These are phyloP conservation scores for Drosophila diplacantha DNA, from an alignment of 2,888 invertebrate species.

Conservation along the genomic window DNA sequence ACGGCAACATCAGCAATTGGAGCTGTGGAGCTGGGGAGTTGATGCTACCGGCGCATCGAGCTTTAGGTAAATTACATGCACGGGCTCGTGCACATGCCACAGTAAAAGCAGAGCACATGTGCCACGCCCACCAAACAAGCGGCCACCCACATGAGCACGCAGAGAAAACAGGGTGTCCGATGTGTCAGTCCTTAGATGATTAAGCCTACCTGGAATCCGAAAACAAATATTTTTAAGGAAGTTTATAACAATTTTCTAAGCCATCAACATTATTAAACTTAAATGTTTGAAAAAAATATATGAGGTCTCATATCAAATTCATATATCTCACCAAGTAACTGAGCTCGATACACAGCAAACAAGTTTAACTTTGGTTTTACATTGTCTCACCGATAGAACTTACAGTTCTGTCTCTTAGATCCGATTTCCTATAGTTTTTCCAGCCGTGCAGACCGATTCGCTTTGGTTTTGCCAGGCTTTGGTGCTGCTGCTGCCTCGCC, in stretches of 20 bases:
- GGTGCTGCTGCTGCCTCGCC: constrained; percentile 29
- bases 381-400: not conserved
- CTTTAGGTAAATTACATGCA: constrained; percentile 68
- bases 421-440: not conserved
- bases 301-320: too few relatives aligned
- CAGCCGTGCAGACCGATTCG: constrained; percentile 28
- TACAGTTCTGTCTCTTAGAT: not conserved
- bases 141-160: constrained; percentile 9
- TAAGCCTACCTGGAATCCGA: not conserved
- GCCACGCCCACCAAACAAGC: constrained; percentile 28
- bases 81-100: constrained; percentile 45
- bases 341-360: too few relatives aligned
- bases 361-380: not conserved
- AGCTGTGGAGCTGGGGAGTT: constrained; percentile 32
- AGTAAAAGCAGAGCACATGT: constrained; percentile 32
- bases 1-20: constrained; percentile 30
- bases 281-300: too few relatives aligned
- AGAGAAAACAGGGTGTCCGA: constrained; percentile 3
- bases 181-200: not conserved
- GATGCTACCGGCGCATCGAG: constrained; percentile 50
- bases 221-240: not conserved
- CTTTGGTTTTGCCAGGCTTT: constrained; percentile 44
- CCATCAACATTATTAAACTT: not conserved
- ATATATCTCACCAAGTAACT: not conserved
- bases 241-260: not conserved